Conservation (phyloP, 2,113 vertebrate genomes). For the Nothobranchius furzeri region DNA sequence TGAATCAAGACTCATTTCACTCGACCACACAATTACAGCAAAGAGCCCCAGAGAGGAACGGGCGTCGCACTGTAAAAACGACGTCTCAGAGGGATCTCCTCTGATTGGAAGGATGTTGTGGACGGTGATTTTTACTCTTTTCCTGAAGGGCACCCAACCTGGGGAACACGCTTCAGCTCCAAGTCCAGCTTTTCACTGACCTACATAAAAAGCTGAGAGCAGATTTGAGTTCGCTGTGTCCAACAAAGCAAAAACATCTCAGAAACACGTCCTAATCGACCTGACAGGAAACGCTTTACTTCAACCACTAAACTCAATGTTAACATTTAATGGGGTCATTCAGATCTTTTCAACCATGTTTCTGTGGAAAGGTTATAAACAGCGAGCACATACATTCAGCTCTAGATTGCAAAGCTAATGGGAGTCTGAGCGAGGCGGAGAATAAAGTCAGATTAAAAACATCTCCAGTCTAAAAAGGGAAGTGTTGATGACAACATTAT, state of each 20-base stretch:
- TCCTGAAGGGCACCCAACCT: constrained; percentile 55
- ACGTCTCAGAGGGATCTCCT: constrained; percentile 45
- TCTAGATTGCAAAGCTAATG: background rate
- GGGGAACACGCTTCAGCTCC: constrained; percentile 48
- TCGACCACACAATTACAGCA: constrained; percentile 73
- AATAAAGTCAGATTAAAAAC: no score
- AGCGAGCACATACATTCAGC: background rate
- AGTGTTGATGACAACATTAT: no score
- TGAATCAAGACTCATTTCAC: constrained; percentile 64
- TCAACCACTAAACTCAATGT: no score
- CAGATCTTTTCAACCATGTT: background rate
- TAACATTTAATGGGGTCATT: no score
- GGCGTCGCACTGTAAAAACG: constrained; percentile 12
- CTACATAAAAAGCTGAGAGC: constrained; percentile 60
- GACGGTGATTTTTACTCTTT: constrained; percentile 3
- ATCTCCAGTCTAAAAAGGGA: no score
- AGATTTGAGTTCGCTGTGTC: constrained; percentile 51
- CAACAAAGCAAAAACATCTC: constrained; percentile 11
- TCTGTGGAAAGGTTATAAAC: background rate
- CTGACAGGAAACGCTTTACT: no score
- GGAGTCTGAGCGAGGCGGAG: background rate
- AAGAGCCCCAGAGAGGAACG: constrained; percentile 53
- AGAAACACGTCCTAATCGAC: background rate
- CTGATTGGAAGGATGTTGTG: constrained; percentile 39
- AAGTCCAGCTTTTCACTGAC: constrained; percentile 64